Evolutionary conservation across 2,113 vertebrate species (phyloP).

Genomic region (Pimephales promelas): DNA sequence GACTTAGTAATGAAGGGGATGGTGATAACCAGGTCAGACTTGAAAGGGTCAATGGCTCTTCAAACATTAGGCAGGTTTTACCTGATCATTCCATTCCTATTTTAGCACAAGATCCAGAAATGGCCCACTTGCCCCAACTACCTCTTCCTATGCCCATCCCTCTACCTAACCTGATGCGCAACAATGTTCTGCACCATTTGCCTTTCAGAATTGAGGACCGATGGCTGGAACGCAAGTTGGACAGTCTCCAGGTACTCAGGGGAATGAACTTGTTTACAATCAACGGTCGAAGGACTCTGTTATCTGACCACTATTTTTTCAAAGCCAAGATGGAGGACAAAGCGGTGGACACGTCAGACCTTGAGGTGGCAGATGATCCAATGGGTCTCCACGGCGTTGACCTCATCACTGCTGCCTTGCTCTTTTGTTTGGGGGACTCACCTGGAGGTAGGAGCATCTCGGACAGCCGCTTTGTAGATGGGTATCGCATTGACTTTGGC

Average conservation of each 20-base stretch:
- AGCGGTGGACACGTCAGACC: slow-evolving; percentile 94
- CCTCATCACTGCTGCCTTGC: slow-evolving; percentile 93
- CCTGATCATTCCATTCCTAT: slow-evolving; percentile 75
- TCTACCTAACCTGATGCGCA: slow-evolving; percentile 78
- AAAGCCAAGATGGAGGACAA: slow-evolving; percentile 93
- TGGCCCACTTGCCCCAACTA: slow-evolving; percentile 67
- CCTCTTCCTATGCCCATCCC: slow-evolving; percentile 68
- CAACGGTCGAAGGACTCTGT: slow-evolving; percentile 79
- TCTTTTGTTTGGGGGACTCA: slow-evolving; percentile 96
- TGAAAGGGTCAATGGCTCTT: slow-evolving; percentile 73
- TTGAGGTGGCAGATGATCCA: slow-evolving; percentile 93
- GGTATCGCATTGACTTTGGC: slow-evolving; percentile 91
- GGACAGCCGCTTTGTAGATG: slow-evolving; percentile 91
- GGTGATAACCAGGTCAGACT: slow-evolving; percentile 65
- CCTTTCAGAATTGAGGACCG: slow-evolving; percentile 78
- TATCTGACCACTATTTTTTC: slow-evolving; percentile 84
- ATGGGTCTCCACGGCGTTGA: slow-evolving; percentile 98
- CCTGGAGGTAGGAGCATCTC: slow-evolving; percentile 95
- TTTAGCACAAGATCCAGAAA: slow-evolving; percentile 71
- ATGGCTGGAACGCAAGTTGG: slow-evolving; percentile 82
- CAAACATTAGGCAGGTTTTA: slow-evolving; percentile 68
- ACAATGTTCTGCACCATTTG: slow-evolving; percentile 79
- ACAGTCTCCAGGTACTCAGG: slow-evolving; percentile 82
- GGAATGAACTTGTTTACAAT: slow-evolving; percentile 84
- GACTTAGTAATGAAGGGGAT: slow-evolving; percentile 75